These are phyloP conservation scores for Poeciliopsis retropinna DNA, from an alignment of 2,113 vertebrate genomes.

Conservation along the genomic window DNA sequence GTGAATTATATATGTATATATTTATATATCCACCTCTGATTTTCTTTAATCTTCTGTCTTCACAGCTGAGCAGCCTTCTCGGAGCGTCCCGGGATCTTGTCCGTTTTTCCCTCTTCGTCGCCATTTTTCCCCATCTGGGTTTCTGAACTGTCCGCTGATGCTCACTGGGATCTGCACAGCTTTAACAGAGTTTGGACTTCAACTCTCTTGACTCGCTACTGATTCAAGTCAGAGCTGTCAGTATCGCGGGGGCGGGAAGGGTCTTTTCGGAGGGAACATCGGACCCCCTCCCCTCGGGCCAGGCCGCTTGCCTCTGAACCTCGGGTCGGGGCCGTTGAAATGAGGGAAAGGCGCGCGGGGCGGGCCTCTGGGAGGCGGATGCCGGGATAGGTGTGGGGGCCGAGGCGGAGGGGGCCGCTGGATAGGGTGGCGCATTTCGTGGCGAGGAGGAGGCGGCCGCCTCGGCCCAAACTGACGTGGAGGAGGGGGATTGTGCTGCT, in stretches of 20 bases:
- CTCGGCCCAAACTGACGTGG: constrained; percentile 46
- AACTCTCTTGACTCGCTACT: not conserved
- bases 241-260: constrained; percentile 88
- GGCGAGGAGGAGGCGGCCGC: constrained; percentile 48
- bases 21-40: constrained; percentile 80
- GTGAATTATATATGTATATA: constrained; percentile 61
- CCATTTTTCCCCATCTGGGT: not conserved
- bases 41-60: constrained; percentile 77
- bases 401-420: constrained; percentile 52
- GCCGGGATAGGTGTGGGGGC: constrained; percentile 50
- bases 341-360: constrained; percentile 68
- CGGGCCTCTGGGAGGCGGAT: constrained; percentile 58
- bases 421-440: constrained; percentile 54
- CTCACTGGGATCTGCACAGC: constrained; percentile 10
- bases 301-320: constrained; percentile 84
- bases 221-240: constrained; percentile 67
- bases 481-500: constrained; percentile 49
- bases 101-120: not conserved
- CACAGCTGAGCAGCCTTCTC: constrained; percentile 57
- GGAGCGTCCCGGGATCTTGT: constrained; percentile 18
- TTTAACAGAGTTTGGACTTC: not conserved
- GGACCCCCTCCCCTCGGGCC: constrained; percentile 81
- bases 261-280: constrained; percentile 89
- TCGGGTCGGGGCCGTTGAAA: constrained; percentile 82
- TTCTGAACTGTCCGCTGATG: not conserved